Evolutionary conservation across 2,888 invertebrate species (phyloP).

Genomic region (Unio pictorum): DNA sequence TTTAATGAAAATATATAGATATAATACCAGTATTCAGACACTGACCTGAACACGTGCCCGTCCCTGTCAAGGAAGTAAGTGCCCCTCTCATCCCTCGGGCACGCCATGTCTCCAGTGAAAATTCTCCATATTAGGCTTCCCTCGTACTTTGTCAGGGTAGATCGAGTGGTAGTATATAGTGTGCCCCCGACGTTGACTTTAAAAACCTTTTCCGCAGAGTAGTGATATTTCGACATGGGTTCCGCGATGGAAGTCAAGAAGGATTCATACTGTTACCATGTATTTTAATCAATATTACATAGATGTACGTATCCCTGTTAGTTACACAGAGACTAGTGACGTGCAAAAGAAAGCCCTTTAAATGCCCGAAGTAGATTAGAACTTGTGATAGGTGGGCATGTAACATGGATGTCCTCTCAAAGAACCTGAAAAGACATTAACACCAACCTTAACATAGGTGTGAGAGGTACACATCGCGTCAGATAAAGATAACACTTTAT

Average conservation of each 20-base stretch:
- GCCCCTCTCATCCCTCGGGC: slow-evolving; percentile 55
- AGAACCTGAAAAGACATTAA: too few relatives aligned
- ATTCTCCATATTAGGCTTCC: slow-evolving; percentile 47
- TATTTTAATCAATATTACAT: too few relatives aligned
- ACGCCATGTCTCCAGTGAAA: slow-evolving; percentile 34
- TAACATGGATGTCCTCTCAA: too few relatives aligned
- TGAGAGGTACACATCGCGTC: too few relatives aligned
- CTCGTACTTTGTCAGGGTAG: slow-evolving; percentile 45
- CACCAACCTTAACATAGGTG: too few relatives aligned
- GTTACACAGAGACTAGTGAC: too few relatives aligned
- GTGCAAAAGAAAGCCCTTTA: too few relatives aligned
- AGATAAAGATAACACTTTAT: too few relatives aligned
- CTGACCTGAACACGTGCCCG: slow-evolving; percentile 46
- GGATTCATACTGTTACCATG: too few relatives aligned
- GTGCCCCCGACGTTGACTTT: slow-evolving; percentile 58
- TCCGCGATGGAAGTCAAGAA: neutral
- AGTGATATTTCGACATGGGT: slow-evolving; percentile 29
- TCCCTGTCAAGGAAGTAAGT: slow-evolving; percentile 54
- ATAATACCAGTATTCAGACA: neutral
- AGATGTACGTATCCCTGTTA: too few relatives aligned
- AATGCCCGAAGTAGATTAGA: too few relatives aligned
- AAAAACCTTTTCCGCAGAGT: slow-evolving; percentile 31
- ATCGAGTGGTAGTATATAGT: slow-evolving; percentile 53
- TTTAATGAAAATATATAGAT: neutral
- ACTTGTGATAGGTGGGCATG: too few relatives aligned